Percentiles rank a stretch among this genome's conserved stretches.
phyloP scores from a whole-genome alignment of 2,888 invertebrate genomes.

The Hirtodrosophila histrioides region DNA sequence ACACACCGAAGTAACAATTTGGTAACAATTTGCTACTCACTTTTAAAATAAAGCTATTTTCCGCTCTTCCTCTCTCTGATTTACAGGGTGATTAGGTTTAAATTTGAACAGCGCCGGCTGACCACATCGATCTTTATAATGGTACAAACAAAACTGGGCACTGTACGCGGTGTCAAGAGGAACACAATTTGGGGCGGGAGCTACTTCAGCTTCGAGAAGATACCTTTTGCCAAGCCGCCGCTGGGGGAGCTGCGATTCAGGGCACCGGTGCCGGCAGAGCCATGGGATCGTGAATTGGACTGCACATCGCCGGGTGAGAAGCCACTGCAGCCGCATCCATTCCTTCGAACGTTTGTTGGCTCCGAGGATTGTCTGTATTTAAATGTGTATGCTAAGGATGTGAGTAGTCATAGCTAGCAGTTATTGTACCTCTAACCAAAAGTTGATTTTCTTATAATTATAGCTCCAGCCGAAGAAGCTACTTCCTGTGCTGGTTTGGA shows the following conservation, averaged over 20 bases:
- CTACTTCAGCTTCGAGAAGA: conserved; percentile 74
- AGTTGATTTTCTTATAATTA: no score
- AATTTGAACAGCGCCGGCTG: conserved; percentile 77
- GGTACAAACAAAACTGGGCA: conserved; percentile 80
- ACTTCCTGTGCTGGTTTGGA: conserved; percentile 71
- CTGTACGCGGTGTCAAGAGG: conserved; percentile 81
- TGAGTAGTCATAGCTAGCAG: conserved; percentile 9
- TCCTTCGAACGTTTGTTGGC: conserved; percentile 64
- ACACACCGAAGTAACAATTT: no score
- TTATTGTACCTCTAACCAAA: no score
- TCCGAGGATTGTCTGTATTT: conserved; percentile 79
- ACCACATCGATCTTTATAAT: conserved; percentile 74
- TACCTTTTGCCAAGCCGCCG: conserved; percentile 77
- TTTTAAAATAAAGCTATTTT: conserved; percentile 2
- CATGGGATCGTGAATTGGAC: conserved; percentile 83
- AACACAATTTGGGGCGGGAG: conserved; percentile 80
- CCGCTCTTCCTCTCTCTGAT: not conserved
- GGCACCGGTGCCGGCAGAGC: conserved; percentile 77
- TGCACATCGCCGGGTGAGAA: conserved; percentile 59
- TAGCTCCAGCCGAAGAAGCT: conserved; percentile 51
- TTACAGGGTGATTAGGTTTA: conserved; percentile 79
- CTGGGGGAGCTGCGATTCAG: conserved; percentile 69
- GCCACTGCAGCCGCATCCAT: conserved; percentile 59
- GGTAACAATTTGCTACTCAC: conserved; percentile 13
- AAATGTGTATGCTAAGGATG: conserved; percentile 69